phyloP scores from a whole-genome alignment of 2,797 vertebrate species.

The Pachyuromys duprasi region DNA sequence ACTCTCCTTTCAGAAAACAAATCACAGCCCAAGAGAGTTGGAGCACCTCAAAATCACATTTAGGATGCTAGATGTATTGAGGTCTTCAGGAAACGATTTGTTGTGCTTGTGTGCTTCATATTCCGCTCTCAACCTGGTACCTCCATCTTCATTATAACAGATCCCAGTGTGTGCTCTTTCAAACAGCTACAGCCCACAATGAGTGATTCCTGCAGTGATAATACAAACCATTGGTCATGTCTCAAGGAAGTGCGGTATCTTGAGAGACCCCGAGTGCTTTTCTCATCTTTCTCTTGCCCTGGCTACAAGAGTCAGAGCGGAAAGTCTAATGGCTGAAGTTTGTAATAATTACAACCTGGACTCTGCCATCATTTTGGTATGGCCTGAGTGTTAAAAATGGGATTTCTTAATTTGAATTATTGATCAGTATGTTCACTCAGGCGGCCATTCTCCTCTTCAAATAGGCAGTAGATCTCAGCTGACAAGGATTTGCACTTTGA shows the following conservation, averaged over 20 bases:
- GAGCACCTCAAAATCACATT: slow-evolving; percentile 74
- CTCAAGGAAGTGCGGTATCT: slow-evolving; percentile 24
- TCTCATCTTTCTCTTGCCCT: slow-evolving; percentile 64
- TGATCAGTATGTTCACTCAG: slow-evolving; percentile 86
- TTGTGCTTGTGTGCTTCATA: slow-evolving; percentile 51
- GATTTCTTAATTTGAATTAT: slow-evolving; percentile 89
- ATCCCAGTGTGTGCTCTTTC: slow-evolving; percentile 35
- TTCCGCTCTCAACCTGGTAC: neutral
- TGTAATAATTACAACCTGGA: slow-evolving; percentile 85
- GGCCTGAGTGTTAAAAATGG: slow-evolving; percentile 87
- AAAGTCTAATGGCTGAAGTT: slow-evolving; percentile 72
- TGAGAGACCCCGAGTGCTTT: slow-evolving; percentile 56
- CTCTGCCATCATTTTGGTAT: slow-evolving; percentile 81
- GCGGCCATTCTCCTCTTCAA: slow-evolving; percentile 84
- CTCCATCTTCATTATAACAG: slow-evolving; percentile 75
- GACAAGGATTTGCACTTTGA: slow-evolving; percentile 85
- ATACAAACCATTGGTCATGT: slow-evolving; percentile 72
- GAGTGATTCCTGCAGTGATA: slow-evolving; percentile 48
- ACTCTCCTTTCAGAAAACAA: slow-evolving; percentile 65
- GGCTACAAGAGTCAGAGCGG: slow-evolving; percentile 33
- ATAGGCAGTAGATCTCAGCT: slow-evolving; percentile 86
- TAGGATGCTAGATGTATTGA: slow-evolving; percentile 51
- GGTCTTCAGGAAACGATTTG: slow-evolving; percentile 66
- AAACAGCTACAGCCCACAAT: slow-evolving; percentile 1
- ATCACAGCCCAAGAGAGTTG: slow-evolving; percentile 53